A percentile compares a stretch with the other conserved stretches of the same genome.
phyloP scores from a whole-genome alignment of 2,797 vertebrate species.

The Hippoglossus hippoglossus region DNA sequence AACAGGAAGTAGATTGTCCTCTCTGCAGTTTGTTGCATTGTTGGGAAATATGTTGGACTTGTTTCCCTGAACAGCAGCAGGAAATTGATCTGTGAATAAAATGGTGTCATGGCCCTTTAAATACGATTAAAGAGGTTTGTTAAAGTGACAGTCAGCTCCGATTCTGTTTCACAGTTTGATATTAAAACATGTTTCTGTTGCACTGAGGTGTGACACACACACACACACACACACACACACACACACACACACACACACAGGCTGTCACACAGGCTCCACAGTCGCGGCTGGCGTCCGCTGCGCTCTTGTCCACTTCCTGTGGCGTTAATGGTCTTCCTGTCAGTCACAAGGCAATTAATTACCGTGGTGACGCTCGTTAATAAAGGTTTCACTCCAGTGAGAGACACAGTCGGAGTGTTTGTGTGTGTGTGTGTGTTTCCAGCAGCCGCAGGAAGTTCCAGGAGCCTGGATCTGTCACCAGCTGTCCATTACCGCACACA shows the following conservation, averaged over 20 bases:
- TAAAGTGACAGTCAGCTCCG: not conserved
- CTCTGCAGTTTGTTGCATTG: too few species aligned
- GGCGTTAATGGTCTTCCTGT: slow-evolving; percentile 67
- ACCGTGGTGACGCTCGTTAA: slow-evolving; percentile 60
- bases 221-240: slow-evolving; percentile 8
- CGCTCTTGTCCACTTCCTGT: slow-evolving; percentile 64
- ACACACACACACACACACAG: slow-evolving; percentile 4
- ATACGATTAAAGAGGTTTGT: not conserved
- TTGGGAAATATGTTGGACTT: too few species aligned
- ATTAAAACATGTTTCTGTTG: too few species aligned
- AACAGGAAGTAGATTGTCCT: too few species aligned
- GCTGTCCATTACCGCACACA: slow-evolving; percentile 48
- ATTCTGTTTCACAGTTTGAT: too few species aligned
- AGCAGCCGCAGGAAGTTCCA: slow-evolving; percentile 36
- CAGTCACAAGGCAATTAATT: slow-evolving; percentile 71
- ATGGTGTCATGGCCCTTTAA: not conserved
- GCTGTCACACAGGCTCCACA: slow-evolving; percentile 9
- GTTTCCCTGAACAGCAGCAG: too few species aligned
- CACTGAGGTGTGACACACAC: too few species aligned
- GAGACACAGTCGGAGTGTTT: not conserved
- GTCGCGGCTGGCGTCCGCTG: slow-evolving; percentile 43
- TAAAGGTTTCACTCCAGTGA: slow-evolving; percentile 60
- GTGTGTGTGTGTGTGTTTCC: slow-evolving; percentile 17
- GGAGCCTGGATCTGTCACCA: slow-evolving; percentile 51
- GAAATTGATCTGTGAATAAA: too few species aligned